Evolutionary conservation across 2,888 invertebrate genomes (phyloP).

Genomic region (Patella ulyssiponensis): DNA sequence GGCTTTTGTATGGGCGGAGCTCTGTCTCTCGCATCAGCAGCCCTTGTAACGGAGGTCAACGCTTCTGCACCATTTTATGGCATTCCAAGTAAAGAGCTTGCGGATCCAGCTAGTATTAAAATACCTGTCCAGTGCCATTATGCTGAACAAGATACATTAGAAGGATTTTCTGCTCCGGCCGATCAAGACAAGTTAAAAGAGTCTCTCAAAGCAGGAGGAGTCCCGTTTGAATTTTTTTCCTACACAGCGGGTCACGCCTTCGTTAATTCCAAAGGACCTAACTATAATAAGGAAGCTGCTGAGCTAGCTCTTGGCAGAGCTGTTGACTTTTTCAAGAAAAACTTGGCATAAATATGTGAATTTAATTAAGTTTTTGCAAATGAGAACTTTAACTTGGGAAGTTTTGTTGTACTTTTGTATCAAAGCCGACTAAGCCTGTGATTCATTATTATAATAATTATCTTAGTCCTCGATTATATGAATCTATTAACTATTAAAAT

Average conservation of each 20-base stretch:
- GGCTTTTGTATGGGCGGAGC: conserved; percentile 67
- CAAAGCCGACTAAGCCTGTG: too few species aligned
- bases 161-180: conserved; percentile 55
- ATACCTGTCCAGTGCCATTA: conserved; percentile 62
- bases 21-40: conserved; percentile 51
- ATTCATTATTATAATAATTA: too few species aligned
- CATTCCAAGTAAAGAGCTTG: conserved; percentile 45
- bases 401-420: too few species aligned
- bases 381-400: too few species aligned
- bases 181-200: conserved; percentile 47
- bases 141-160: conserved; percentile 48
- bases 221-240: conserved; percentile 41
- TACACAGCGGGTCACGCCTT: conserved; percentile 54
- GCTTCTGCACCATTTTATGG: conserved; percentile 64
- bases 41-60: conserved; percentile 44
- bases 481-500: too few species aligned
- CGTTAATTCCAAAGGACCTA: conserved; percentile 41
- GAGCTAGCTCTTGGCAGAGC: conserved; percentile 39
- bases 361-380: too few species aligned
- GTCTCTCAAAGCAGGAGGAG: conserved; percentile 38
- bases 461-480: too few species aligned
- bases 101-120: conserved; percentile 49
- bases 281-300: conserved; percentile 42
- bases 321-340: conserved; percentile 45
- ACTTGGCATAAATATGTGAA: conserved; percentile 28